Base-by-base conservation (phyloP, 2,113 vertebrate genomes). In the Lasiurus cinereus region DNA sequence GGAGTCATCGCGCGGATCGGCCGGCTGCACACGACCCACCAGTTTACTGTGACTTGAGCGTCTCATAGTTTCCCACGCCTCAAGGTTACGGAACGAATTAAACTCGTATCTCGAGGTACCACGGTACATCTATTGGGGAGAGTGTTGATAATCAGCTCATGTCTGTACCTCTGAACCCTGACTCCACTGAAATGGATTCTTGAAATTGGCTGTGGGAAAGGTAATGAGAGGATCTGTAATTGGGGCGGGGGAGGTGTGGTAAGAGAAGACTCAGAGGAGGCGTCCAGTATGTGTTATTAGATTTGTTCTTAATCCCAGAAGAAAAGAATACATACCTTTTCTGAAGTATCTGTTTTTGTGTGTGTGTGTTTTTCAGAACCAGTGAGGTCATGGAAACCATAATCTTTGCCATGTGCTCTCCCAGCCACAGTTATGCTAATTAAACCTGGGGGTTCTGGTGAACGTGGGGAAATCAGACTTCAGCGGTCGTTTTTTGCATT, bases 371-470 rank as follows among this genome's bases (percentile, higher is more conserved):
- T 96, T 96, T 91, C 96, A 96, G 94, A 98, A 96, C 87, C 78
- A 85, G 8, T 94, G 92, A 97, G 67, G 86, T 97, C 95, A 97
- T 97, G 97, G 96, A 98, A 97, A 96, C 0, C 0, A 1, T 95
- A 91, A 78, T 95, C 62, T 98, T 91, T 66, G 66, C 96, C 2
- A 0, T 95, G 96, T 11, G 2, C 82, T 94, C 97, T 93, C 70
- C 70, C 83, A 95, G 94, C 87, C 88, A 78, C 12, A 18, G 90
- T 76, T 97, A 93, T 94, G 88, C 59, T 95, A 95, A 98, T 97
- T 97, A 95, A 97, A 97, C 85, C 66, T 62, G 79, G 76, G 95
- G 21, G 62, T 27, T 88, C 96, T 48, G 29, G 50, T 1, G 2
- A 97, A 92, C 73, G 50, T 0, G 5, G 72, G 3, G 19, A 96